Evolutionary conservation across 2,888 invertebrate genomes (phyloP).

Genomic region (Meteorus colon): DNA sequence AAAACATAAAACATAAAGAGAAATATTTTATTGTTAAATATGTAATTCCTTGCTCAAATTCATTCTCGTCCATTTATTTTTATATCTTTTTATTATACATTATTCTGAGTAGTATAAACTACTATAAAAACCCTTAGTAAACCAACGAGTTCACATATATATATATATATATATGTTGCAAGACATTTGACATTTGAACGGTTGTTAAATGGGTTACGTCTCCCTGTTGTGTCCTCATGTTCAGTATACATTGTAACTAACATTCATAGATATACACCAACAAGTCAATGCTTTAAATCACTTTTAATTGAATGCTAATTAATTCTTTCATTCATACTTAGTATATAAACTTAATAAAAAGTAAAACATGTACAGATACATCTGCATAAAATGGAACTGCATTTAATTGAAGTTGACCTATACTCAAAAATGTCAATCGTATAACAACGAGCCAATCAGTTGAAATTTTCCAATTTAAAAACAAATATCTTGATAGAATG

Average conservation of each 20-base stretch:
- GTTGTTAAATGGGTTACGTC: constrained; percentile 36
- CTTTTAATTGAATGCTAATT: constrained; percentile 49
- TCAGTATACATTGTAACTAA: too few species aligned
- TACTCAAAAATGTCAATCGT: not conserved
- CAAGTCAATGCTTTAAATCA: constrained; percentile 45
- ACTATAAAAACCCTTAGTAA: not conserved
- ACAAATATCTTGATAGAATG: not conserved
- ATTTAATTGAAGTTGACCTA: not conserved
- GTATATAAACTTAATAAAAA: not conserved
- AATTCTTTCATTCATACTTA: constrained; percentile 46
- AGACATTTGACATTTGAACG: constrained; percentile 36
- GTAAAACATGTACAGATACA: not conserved
- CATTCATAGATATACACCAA: not conserved
- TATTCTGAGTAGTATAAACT: not conserved
- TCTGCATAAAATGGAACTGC: not conserved
- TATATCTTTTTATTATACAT: not conserved
- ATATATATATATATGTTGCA: not conserved
- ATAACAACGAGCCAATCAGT: not conserved
- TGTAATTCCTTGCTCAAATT: not conserved
- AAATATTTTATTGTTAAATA: constrained; percentile 20
- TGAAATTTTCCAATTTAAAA: not conserved
- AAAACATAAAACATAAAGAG: too few species aligned
- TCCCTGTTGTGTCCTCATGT: constrained; percentile 3
- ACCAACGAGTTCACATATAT: not conserved
- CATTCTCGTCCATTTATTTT: not conserved